phyloP scores from a whole-genome alignment of 2,797 vertebrate genomes.

The Lepilemur septentrionalis region DNA sequence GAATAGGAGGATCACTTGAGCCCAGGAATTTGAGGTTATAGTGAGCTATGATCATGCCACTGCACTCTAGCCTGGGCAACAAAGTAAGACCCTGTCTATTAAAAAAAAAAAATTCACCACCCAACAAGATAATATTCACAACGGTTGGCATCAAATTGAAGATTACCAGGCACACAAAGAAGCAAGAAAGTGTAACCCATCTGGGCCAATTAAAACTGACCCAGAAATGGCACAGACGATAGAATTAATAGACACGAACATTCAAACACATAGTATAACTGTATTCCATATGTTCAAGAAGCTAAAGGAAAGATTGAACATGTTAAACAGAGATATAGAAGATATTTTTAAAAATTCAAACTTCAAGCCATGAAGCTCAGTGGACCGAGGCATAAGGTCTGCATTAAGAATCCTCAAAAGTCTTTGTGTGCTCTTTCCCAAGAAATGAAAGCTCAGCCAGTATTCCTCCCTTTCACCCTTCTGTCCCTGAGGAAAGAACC shows the following conservation, averaged over 20 bases:
- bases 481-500: neutral
- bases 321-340: neutral
- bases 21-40: neutral
- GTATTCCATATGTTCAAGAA: neutral
- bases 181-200: neutral
- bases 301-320: neutral
- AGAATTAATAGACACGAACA: neutral
- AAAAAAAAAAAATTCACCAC: neutral
- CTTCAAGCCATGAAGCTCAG: neutral
- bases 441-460: neutral
- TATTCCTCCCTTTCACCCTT: neutral
- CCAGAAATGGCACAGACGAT: neutral
- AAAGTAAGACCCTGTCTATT: neutral
- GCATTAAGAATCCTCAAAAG: neutral
- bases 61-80: neutral
- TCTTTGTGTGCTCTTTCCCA: neutral
- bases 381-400: neutral
- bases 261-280: neutral
- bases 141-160: conserved; percentile 14
- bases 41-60: neutral
- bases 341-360: neutral
- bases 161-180: neutral
- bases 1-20: neutral
- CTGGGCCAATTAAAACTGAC: neutral
- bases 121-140: neutral